Percentiles rank a stretch among this genome's conserved stretches.
Conservation (phyloP, 2,113 vertebrate species). For the Hepsetus odoe region DNA sequence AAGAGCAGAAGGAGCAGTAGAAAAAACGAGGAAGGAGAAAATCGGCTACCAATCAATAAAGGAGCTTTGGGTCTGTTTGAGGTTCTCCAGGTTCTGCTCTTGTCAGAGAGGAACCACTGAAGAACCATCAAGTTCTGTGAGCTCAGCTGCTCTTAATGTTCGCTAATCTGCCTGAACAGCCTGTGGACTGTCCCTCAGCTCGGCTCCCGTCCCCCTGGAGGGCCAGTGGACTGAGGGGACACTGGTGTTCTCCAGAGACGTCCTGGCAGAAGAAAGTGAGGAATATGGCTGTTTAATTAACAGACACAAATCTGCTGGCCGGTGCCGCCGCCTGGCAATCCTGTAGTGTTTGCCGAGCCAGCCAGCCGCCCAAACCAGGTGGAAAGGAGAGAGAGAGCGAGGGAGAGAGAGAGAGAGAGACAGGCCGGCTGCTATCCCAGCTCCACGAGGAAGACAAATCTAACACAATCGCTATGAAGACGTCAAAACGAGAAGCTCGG, state of each 20-base stretch:
- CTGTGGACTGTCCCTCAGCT: neutral
- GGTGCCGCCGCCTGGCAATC: conserved; percentile 16
- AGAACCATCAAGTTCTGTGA: neutral
- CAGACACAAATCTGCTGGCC: conserved; percentile 34
- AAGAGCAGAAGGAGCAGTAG: no score
- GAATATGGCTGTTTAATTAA: conserved; percentile 26
- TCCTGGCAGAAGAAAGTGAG: neutral
- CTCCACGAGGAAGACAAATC: neutral
- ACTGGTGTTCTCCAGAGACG: neutral
- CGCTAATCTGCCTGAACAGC: neutral
- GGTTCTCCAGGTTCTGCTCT: no score
- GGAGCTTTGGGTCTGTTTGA: no score
- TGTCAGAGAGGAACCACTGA: neutral
- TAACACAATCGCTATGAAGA: neutral
- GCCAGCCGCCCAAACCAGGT: conserved; percentile 22
- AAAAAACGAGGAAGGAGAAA: no score
- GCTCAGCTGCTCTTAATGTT: neutral
- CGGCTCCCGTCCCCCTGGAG: neutral
- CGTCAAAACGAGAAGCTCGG: neutral
- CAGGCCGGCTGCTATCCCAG: neutral
- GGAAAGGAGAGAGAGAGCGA: neutral
- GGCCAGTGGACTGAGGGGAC: neutral
- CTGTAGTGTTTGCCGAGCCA: neutral
- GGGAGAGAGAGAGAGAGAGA: neutral
- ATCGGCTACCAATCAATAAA: no score